A percentile compares a stretch with the other conserved stretches of the same genome.
These are phyloP conservation scores for Peromyscus maniculatus DNA, from an alignment of 2,113 vertebrate genomes.

Conservation along the genomic window DNA sequence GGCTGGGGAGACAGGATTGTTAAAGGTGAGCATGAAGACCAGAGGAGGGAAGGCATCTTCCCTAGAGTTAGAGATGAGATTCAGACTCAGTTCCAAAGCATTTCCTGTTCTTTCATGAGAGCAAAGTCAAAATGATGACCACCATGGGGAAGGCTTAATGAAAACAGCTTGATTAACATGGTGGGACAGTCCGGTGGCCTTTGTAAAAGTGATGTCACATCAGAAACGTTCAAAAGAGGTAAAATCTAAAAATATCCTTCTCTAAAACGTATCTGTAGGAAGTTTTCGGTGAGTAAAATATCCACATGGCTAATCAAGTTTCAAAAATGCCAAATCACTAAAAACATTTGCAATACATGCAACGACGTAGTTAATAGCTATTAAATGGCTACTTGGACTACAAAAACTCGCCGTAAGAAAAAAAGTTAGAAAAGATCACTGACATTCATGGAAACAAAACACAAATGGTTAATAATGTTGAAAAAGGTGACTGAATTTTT, in stretches of 20 bases:
- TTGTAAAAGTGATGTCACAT: background rate
- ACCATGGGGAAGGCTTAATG: background rate
- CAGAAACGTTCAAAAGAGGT: background rate
- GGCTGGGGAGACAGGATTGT: background rate
- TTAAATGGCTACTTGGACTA: background rate
- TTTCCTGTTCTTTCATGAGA: background rate
- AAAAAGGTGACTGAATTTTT: background rate
- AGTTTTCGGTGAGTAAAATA: background rate
- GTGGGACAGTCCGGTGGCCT: background rate
- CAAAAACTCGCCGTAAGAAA: background rate
- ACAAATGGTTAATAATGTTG: background rate
- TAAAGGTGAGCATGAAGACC: background rate
- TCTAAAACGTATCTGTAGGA: background rate
- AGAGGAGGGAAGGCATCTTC: background rate
- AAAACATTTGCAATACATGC: background rate
- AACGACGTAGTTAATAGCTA: background rate
- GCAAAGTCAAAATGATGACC: background rate
- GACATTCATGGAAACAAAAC: background rate
- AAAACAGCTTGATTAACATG: conserved; percentile 20
- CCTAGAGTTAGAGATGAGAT: background rate
- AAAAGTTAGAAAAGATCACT: background rate
- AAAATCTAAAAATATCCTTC: background rate
- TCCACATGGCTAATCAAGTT: background rate
- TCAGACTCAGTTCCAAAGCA: background rate
- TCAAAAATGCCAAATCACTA: background rate